phyloP scores from a whole-genome alignment of 2,888 invertebrate genomes.

The Leucozona laternaria region DNA sequence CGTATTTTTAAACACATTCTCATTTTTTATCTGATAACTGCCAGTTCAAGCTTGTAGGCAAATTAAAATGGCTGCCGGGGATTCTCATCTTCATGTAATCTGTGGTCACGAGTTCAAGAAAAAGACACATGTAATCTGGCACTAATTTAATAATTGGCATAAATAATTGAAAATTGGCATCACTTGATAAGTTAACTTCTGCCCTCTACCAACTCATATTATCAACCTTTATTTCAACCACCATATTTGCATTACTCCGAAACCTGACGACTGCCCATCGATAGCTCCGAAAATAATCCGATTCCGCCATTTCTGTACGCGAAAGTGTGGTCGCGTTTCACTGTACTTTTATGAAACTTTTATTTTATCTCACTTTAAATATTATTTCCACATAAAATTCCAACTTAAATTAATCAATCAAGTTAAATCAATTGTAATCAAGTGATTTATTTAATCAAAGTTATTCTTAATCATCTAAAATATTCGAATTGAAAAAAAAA shows the following conservation, averaged over 20 bases:
- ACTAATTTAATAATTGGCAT: no score
- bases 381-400: constrained; percentile 64
- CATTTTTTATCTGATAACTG: no score
- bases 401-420: constrained; percentile 18
- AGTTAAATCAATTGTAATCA: constrained; percentile 14
- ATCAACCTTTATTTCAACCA: not conserved
- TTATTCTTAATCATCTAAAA: constrained; percentile 8
- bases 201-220: constrained; percentile 41
- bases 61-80: no score
- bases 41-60: no score
- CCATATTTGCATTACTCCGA: constrained; percentile 66
- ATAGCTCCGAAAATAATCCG: constrained; percentile 67
- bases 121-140: no score
- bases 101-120: no score
- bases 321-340: constrained; percentile 75
- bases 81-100: no score
- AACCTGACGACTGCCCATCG: constrained; percentile 37
- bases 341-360: constrained; percentile 67
- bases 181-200: not conserved
- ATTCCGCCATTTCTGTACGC: constrained; percentile 75
- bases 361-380: constrained; percentile 64
- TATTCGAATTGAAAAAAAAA: constrained; percentile 36
- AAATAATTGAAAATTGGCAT: no score
- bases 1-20: no score
- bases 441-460: constrained; percentile 22